phyloP scores from a whole-genome alignment of 2,888 invertebrate genomes.

The Drymonia ruficornis region DNA sequence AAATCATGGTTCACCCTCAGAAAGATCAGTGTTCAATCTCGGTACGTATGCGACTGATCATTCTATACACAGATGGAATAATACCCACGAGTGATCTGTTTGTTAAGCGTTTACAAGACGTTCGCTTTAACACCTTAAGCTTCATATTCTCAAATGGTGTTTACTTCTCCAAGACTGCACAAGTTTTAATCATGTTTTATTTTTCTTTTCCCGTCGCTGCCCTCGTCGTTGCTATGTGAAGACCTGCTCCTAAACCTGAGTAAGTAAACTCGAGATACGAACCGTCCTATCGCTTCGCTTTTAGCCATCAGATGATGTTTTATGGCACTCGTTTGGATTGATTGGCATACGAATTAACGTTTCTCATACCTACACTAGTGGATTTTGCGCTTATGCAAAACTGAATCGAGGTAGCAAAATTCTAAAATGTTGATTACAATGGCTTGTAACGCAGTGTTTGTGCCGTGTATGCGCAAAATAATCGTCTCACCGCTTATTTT shows the following conservation, averaged over 20 bases:
- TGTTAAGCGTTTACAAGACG: conserved; percentile 34
- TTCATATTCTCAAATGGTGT: conserved; percentile 49
- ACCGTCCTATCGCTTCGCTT: conserved; percentile 68
- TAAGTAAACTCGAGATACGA: conserved; percentile 74
- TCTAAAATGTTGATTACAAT: conserved; percentile 51
- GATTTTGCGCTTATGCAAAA: conserved; percentile 45
- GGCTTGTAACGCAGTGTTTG: conserved; percentile 67
- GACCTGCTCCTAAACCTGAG: conserved; percentile 88
- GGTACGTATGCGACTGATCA: conserved; percentile 60
- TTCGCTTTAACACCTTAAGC: conserved; percentile 58
- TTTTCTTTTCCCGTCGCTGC: conserved; percentile 73
- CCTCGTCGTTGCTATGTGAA: conserved; percentile 72
- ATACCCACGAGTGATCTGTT: conserved; percentile 34
- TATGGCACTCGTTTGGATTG: conserved; percentile 60
- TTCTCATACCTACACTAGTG: conserved; percentile 35
- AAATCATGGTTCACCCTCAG: conserved; percentile 35
- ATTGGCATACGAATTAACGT: conserved; percentile 63
- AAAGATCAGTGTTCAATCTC: conserved; percentile 50
- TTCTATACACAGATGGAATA: conserved; percentile 41
- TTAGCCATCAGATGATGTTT: conserved; percentile 56
- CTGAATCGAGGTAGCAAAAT: conserved; percentile 43
- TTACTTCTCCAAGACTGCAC: conserved; percentile 38
- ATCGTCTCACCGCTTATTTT: conserved; percentile 71
- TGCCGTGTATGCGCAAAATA: conserved; percentile 71
- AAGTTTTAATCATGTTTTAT: conserved; percentile 60